phyloP scores from a whole-genome alignment of 1,140 invertebrate genomes.

The Chlorops oryzae region DNA sequence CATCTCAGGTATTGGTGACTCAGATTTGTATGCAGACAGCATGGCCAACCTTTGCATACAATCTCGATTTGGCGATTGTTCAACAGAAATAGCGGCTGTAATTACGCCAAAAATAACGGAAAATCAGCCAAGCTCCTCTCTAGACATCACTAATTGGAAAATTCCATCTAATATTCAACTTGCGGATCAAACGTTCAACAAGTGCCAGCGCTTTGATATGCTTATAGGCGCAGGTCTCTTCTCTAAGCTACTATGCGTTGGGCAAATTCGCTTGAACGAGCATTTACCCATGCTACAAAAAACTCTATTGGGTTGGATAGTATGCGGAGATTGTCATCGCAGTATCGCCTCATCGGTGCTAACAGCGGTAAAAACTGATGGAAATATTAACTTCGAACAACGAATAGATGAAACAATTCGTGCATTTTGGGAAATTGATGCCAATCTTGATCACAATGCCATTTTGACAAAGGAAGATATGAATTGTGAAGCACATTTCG shows the following conservation, averaged over 20 bases:
- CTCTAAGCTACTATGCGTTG: slow-evolving; percentile 17
- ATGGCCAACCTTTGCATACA: neutral
- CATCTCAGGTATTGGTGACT: slow-evolving; percentile 7
- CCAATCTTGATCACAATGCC: too few relatives aligned
- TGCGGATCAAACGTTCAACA: slow-evolving; percentile 23
- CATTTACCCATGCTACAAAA: slow-evolving; percentile 12
- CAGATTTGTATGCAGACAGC: neutral
- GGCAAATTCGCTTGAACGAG: slow-evolving; percentile 25
- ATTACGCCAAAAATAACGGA: slow-evolving; percentile 1
- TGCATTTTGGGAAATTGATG: too few relatives aligned
- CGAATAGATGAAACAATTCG: too few relatives aligned
- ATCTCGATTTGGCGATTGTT: neutral
- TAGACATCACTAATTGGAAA: slow-evolving; percentile 3
- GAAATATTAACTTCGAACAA: too few relatives aligned
- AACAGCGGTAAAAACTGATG: neutral
- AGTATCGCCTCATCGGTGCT: neutral
- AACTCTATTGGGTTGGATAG: slow-evolving; percentile 10
- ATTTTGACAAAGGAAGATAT: slow-evolving; percentile 1
- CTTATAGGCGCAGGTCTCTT: neutral
- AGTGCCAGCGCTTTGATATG: slow-evolving; percentile 2
- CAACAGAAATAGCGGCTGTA: slow-evolving; percentile 12
- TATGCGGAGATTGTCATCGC: neutral
- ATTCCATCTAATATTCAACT: slow-evolving; percentile 19
- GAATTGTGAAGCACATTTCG: slow-evolving; percentile 7
- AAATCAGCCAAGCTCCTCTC: neutral